Base-by-base conservation (phyloP, 2,113 vertebrate species). In the Istiophorus platypterus region DNA sequence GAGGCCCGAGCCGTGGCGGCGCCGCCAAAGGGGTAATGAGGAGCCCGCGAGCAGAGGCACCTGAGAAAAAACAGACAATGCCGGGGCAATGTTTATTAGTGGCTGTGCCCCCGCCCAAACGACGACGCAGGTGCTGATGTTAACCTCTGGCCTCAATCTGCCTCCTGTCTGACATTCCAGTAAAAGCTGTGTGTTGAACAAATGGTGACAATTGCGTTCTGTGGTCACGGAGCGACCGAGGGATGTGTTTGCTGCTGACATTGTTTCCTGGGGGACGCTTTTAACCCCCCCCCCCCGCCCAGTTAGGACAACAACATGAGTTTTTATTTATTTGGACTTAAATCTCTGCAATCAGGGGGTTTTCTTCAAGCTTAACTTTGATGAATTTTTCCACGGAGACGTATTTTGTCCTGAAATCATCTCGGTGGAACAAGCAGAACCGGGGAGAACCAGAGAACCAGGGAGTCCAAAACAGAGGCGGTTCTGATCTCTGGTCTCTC, bases 1-100 rank as follows among this genome's bases (percentile, higher is more conserved):
- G 74, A 66, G 45, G 63, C 78, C 59, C 62, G 0, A 31, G 17
- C 72, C 68, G 76, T 69, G 9, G 45, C 76, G 20, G 29, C 42
- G 69, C 64, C 54, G 68, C 70, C 82, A 76, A 76, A 42, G 49
- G 80, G 74, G 79, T 90, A 85, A 89, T 88, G 81, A 88, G 88
- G 79, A 88, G 57, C 34, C 85, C 65, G 66, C 7, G 8, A 61
- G 69, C 37, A 24, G 9, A 57, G 31, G 75, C 52, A 72, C 71
- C 1, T n/a, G n/a, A n/a, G 76, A 79, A 77, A 26, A 63, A 66
- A 62, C 62, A 63, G 47, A 64, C 63, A 62, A 41, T 39, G 68
- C 24, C 18, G 62, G 7, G 10, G 61, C 20, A 7, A 15, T 61
- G 59, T 71, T 79, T 64, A 74, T 88, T 56, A 41, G 68, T 7